Conservation (phyloP, 1,140 invertebrate genomes). For the Macrotrachela quadricornifera region DNA sequence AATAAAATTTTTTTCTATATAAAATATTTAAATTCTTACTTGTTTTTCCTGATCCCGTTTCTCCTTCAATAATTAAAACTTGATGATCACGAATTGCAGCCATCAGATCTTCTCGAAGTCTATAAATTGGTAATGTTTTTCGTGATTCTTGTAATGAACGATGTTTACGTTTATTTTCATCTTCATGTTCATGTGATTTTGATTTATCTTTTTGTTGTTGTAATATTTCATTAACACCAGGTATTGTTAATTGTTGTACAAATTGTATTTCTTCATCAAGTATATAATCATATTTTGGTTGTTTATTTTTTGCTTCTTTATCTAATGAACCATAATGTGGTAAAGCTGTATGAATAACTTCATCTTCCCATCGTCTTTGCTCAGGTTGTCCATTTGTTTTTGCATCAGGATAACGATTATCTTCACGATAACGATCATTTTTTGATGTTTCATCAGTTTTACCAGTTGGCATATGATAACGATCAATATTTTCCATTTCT, state of each 20-base stretch:
- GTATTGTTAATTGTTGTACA: constrained; percentile 69
- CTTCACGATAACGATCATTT: constrained; percentile 29
- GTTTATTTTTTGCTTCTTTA: constrained; percentile 36
- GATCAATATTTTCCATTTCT: constrained; percentile 66
- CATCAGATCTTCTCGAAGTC: constrained; percentile 68
- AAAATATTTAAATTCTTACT: too few species aligned
- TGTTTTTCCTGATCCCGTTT: constrained; percentile 87
- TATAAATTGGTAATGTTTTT: constrained; percentile 74
- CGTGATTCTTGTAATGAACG: constrained; percentile 64
- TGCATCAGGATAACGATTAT: constrained; percentile 64
- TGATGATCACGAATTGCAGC: constrained; percentile 68
- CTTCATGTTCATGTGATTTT: constrained; percentile 18
- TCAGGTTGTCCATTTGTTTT: constrained; percentile 65
- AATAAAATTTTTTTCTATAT: too few species aligned
- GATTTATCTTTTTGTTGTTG: constrained; percentile 19
- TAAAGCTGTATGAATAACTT: constrained; percentile 74
- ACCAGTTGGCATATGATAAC: constrained; percentile 77
- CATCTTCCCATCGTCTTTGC: constrained; percentile 91
- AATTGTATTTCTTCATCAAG: constrained; percentile 90
- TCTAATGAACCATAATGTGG: constrained; percentile 80
- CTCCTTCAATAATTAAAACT: constrained; percentile 81
- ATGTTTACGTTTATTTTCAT: constrained; percentile 42
- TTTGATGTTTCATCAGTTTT: constrained; percentile 12
- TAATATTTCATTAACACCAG: constrained; percentile 36
- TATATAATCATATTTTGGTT: constrained; percentile 64